Evolutionary conservation across 2,113 vertebrate species (phyloP), one percentile per base, ranked within the genome.

Genomic region (Petrocephalus microphthalmus): DNA sequence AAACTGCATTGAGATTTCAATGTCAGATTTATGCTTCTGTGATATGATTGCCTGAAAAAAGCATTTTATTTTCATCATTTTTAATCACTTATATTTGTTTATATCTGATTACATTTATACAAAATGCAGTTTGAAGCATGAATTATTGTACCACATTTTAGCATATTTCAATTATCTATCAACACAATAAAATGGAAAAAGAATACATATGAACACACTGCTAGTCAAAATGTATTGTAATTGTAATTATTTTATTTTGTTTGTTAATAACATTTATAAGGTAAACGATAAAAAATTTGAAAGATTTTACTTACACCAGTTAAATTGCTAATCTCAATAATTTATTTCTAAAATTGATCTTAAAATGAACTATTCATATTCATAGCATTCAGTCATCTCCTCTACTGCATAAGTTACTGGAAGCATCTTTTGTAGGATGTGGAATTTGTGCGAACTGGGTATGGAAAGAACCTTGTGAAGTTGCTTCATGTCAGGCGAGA

Each of bases 401-500:
- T 2, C 71, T 47, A 45, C 84, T 85, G 15, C n/a, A 85, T 33
- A n/a, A 22, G 7, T n/a, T 11, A 82, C 15, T 20, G 42, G 3
- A 33, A 13, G 15, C 19, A 51, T 57, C 91, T 91, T 91, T 37
- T 91, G 78, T 92, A 99, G 97, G 94, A 97, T 49, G 90, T 97
- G 88, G 96, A 98, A 93, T 97, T 99, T 92, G 97, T 98, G 88
- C 95, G 88, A 87, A 98, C 97, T 0, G 97, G 97, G 87, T 99
- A 99, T 87, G 98, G 98, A 45, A 99, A 99, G 92, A 97, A 99
- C 53, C 89, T 91, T 0, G 96, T 99, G 84, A 98, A 97, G 91
- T 94, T 99, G 88, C 93, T 99, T 88, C 93, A 94, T 37, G 95
- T 99, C 90, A 94, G 92, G 19, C 94, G 90, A 90, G 93, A 97